Percentiles rank a stretch among this genome's conserved stretches.
Evolutionary conservation across 2,888 invertebrate species (phyloP).

Genomic region (Chloromyia formosa): DNA sequence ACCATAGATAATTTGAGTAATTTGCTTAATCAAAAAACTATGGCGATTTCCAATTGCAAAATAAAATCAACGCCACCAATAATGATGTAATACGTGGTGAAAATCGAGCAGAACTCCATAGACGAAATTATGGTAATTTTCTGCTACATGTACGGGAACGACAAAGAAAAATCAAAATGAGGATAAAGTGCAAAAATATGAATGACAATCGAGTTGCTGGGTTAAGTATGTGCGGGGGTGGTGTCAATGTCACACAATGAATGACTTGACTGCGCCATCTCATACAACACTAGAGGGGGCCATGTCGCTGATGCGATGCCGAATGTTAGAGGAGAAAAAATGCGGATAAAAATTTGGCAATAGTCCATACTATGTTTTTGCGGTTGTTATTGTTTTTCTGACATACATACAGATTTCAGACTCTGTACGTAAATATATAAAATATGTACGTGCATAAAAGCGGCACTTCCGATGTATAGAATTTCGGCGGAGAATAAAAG

Average conservation of each 20-base stretch:
- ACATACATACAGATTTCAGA: not conserved
- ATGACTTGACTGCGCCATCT: not conserved
- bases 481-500: too few relatives aligned
- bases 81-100: slow-evolving; percentile 20
- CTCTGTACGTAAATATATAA: too few relatives aligned
- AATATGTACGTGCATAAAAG: too few relatives aligned
- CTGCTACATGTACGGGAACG: not conserved
- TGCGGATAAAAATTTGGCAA: slow-evolving; percentile 9
- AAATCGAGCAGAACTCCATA: slow-evolving; percentile 3
- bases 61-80: too few relatives aligned
- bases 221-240: slow-evolving; percentile 1
- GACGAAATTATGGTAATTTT: slow-evolving; percentile 34
- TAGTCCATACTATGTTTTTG: slow-evolving; percentile 4
- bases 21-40: too few relatives aligned
- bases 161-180: not conserved
- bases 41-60: too few relatives aligned
- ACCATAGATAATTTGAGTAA: too few relatives aligned
- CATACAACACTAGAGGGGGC: too few relatives aligned
- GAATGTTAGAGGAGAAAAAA: not conserved
- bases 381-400: not conserved
- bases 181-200: slow-evolving; percentile 20
- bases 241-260: slow-evolving; percentile 24
- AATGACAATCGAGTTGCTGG: slow-evolving; percentile 28
- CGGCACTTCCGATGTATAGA: too few relatives aligned
- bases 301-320: not conserved